phyloP scores from a whole-genome alignment of 2,888 invertebrate species.

The Limnephilus marmoratus region DNA sequence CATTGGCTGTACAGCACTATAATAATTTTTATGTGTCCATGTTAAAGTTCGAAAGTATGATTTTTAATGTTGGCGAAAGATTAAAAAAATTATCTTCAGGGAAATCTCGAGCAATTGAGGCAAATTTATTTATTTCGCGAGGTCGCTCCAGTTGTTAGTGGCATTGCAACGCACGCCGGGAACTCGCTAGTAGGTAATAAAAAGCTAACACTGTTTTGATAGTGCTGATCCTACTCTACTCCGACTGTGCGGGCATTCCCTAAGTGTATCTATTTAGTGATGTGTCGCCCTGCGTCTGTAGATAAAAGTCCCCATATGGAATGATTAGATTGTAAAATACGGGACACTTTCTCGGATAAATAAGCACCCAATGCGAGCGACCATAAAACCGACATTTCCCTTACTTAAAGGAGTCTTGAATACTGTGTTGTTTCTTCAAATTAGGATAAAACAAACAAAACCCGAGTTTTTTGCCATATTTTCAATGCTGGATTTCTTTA shows the following conservation, averaged over 20 bases:
- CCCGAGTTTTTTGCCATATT: neutral
- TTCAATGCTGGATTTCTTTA: neutral
- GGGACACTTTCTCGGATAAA: conserved; percentile 69
- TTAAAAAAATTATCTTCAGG: too few relatives aligned
- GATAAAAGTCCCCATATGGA: conserved; percentile 65
- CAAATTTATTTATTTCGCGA: too few relatives aligned
- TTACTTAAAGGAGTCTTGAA: conserved; percentile 26
- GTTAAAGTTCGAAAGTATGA: too few relatives aligned
- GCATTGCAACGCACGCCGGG: too few relatives aligned
- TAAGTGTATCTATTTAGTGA: conserved; percentile 63
- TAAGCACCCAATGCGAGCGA: conserved; percentile 64
- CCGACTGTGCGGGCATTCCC: conserved; percentile 50
- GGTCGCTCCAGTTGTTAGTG: too few relatives aligned
- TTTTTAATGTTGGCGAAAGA: too few relatives aligned
- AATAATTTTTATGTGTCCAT: too few relatives aligned
- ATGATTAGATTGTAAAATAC: conserved; percentile 78
- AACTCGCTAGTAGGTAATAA: neutral
- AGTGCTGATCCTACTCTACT: neutral
- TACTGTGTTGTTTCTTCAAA: conserved; percentile 14
- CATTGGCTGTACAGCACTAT: too few relatives aligned
- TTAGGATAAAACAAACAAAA: conserved; percentile 51
- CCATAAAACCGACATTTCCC: conserved; percentile 59
- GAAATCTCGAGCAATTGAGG: too few relatives aligned
- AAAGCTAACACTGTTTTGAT: neutral
- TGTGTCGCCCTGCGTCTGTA: conserved; percentile 55